These are phyloP conservation scores for Phenacoccus solenopsis DNA, from an alignment of 1,140 invertebrate genomes.

Conservation along the genomic window DNA sequence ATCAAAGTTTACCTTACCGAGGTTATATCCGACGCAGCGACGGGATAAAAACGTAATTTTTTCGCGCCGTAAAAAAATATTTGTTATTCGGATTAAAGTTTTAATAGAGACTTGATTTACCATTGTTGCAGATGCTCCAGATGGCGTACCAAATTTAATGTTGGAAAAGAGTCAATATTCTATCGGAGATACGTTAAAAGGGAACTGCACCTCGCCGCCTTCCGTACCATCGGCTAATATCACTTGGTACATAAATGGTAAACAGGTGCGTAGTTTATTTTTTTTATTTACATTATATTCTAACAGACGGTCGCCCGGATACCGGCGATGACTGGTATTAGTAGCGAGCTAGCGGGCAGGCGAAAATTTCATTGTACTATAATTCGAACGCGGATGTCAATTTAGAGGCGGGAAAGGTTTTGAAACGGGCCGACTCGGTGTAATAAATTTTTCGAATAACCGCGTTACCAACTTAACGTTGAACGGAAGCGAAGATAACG, in stretches of 20 bases:
- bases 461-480: not conserved
- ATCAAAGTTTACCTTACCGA: too few relatives aligned
- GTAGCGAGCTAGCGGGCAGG: too few relatives aligned
- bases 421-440: too few relatives aligned
- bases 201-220: conserved; percentile 57
- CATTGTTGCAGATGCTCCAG: conserved; percentile 48
- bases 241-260: conserved; percentile 65
- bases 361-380: too few relatives aligned
- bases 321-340: not conserved
- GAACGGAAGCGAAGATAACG: not conserved
- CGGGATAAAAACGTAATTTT: too few relatives aligned
- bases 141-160: conserved; percentile 46
- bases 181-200: conserved; percentile 54
- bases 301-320: not conserved
- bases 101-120: conserved; percentile 6
- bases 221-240: conserved; percentile 63
- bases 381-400: not conserved
- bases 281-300: not conserved
- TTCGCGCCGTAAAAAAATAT: not conserved
- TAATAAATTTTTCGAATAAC: not conserved
- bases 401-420: too few relatives aligned
- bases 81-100: not conserved
- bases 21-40: too few relatives aligned
- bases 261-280: conserved; percentile 46
- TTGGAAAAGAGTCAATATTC: conserved; percentile 59